A percentile compares a stretch with the other conserved stretches of the same genome.
Evolutionary conservation across 2,113 vertebrate genomes (phyloP).

Genomic region (Sterrhoptilus dennistouni): DNA sequence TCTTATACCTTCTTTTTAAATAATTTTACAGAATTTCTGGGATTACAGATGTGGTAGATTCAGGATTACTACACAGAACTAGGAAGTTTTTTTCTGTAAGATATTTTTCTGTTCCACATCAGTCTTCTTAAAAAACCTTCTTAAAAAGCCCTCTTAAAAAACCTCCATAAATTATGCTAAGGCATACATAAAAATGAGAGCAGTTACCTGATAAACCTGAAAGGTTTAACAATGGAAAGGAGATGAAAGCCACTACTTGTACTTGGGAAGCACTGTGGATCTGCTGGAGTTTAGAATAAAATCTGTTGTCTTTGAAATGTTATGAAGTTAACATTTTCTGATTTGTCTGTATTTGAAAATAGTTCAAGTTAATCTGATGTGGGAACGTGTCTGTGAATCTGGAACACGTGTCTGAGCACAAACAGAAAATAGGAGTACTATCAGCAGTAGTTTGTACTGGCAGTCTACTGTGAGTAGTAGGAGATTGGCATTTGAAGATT

Average conservation of each 20-base stretch:
- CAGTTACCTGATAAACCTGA: not conserved
- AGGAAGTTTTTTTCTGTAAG: not conserved
- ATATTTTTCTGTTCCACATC: not conserved
- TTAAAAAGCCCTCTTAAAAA: too few relatives aligned
- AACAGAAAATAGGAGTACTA: not conserved
- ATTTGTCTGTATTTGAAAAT: not conserved
- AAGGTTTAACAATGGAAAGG: not conserved
- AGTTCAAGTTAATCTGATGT: not conserved
- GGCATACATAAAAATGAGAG: not conserved
- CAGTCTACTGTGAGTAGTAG: not conserved
- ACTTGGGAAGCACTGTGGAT: not conserved
- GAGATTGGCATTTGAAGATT: not conserved
- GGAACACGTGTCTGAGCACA: not conserved
- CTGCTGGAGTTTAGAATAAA: not conserved
- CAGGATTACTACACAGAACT: not conserved
- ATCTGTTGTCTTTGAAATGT: not conserved
- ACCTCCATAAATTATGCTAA: not conserved
- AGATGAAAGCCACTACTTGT: not conserved
- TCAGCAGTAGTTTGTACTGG: not conserved
- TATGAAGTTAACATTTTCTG: not conserved
- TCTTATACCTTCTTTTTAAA: not conserved
- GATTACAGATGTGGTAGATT: not conserved
- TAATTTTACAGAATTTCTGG: not conserved
- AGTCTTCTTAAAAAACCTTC: not conserved
- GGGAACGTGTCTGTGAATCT: not conserved